These are phyloP conservation scores for Ambastaia sidthimunki DNA, from an alignment of 2,797 vertebrate species.

Conservation along the genomic window DNA sequence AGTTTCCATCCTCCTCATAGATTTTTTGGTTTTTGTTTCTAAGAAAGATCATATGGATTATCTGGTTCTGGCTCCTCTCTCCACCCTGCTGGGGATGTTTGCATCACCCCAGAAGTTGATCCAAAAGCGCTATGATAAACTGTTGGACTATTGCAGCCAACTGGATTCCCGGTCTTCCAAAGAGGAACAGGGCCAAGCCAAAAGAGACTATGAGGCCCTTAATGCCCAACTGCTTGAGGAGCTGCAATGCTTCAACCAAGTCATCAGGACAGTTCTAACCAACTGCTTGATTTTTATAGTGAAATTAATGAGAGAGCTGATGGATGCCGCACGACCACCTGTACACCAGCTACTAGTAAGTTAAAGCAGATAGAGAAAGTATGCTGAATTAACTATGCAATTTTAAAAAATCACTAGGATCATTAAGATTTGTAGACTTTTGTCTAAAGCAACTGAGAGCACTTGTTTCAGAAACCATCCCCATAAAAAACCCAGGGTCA, in stretches of 20 bases:
- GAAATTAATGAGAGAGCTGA: slow-evolving; percentile 78
- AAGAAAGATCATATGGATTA: slow-evolving; percentile 84
- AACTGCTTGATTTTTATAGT: slow-evolving; percentile 84
- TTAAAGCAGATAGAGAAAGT: neutral
- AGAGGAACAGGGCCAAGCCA: slow-evolving; percentile 83
- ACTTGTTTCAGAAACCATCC: neutral
- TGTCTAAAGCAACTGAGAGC: neutral
- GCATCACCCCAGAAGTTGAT: slow-evolving; percentile 94
- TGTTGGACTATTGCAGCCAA: slow-evolving; percentile 90
- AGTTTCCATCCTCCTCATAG: neutral
- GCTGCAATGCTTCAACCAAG: slow-evolving; percentile 89
- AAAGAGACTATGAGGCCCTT: slow-evolving; percentile 90
- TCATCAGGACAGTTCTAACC: slow-evolving; percentile 79
- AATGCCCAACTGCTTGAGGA: slow-evolving; percentile 93
- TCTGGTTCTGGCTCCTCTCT: slow-evolving; percentile 84
- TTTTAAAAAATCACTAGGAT: too few species aligned
- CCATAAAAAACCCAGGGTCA: neutral
- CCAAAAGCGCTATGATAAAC: slow-evolving; percentile 96
- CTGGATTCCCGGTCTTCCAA: slow-evolving; percentile 80
- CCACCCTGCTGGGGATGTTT: slow-evolving; percentile 86
- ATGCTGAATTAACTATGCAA: too few species aligned
- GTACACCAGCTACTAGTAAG: slow-evolving; percentile 82
- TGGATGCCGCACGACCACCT: slow-evolving; percentile 72
- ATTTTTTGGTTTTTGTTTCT: slow-evolving; percentile 16
- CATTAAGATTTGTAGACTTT: neutral